phyloP scores from a whole-genome alignment of 2,113 vertebrate genomes.

The Prolemur simus region DNA sequence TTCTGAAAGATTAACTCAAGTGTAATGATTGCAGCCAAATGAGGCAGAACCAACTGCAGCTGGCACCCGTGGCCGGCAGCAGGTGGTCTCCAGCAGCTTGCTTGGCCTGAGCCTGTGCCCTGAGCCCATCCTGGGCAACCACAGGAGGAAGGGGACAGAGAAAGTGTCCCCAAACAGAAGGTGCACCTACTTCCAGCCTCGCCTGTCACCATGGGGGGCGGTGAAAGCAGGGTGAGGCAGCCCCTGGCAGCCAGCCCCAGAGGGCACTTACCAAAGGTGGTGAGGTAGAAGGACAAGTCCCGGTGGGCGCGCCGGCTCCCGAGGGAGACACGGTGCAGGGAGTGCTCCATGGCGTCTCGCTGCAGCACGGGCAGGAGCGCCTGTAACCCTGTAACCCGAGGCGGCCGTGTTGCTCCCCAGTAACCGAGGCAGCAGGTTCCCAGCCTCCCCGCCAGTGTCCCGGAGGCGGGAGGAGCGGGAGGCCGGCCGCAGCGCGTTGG shows the following conservation, averaged over 20 bases:
- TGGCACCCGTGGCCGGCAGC: not conserved
- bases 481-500: constrained; percentile 70
- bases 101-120: not conserved
- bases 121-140: not conserved
- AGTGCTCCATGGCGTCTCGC: constrained; percentile 80
- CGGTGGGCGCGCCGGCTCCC: constrained; percentile 65
- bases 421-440: constrained; percentile 68
- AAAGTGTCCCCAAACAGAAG: not conserved
- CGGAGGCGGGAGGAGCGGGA: not conserved
- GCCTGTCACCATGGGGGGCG: not conserved
- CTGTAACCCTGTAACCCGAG: constrained; percentile 32
- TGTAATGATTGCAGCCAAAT: not conserved
- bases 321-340: constrained; percentile 66
- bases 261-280: constrained; percentile 84
- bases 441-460: not conserved
- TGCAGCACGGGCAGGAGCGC: not conserved
- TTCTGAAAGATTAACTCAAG: constrained; percentile 36
- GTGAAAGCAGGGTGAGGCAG: not conserved
- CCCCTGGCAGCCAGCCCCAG: not conserved
- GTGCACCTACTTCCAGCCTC: not conserved
- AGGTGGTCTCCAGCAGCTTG: constrained; percentile 26
- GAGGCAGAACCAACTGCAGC: constrained; percentile 33
- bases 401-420: constrained; percentile 52
- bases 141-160: not conserved
- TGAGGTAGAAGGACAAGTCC: constrained; percentile 81